phyloP scores from a whole-genome alignment of 1,140 invertebrate genomes.

The Drosophila oshimai region DNA sequence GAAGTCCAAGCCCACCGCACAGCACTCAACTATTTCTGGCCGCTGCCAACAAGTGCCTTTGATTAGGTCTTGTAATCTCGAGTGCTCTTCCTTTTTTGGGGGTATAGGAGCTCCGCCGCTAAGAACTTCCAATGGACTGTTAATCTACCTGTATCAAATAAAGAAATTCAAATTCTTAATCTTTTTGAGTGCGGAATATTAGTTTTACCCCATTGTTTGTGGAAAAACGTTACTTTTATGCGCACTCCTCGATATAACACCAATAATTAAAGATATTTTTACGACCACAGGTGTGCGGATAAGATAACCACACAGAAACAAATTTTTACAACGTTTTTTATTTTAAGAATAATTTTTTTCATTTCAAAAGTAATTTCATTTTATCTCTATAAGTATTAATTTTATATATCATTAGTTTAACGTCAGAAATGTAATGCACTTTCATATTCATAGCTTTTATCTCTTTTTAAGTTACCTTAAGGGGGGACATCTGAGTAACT shows the following conservation, averaged over 20 bases:
- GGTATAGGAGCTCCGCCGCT: background rate
- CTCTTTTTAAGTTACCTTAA: too few species aligned
- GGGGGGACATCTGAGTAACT: too few species aligned
- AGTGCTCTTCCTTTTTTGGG: constrained; percentile 8
- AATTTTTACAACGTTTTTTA: background rate
- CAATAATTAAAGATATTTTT: constrained; percentile 27
- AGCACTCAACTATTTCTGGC: background rate
- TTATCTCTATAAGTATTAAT: background rate
- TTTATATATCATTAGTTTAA: too few species aligned
- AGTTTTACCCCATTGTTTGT: background rate
- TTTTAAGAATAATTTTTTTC: background rate
- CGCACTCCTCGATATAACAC: constrained; percentile 8
- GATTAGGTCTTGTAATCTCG: constrained; percentile 38
- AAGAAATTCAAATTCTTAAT: background rate
- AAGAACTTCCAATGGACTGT: background rate
- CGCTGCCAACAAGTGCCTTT: constrained; percentile 17
- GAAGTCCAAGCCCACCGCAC: constrained; percentile 13
- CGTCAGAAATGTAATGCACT: too few species aligned
- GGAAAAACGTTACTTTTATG: background rate
- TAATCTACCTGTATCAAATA: background rate
- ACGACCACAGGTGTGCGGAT: constrained; percentile 17
- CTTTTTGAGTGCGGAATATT: background rate
- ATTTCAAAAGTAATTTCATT: background rate
- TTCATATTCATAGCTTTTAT: too few species aligned
- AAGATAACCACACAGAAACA: constrained; percentile 8